Evolutionary conservation across 2,797 vertebrate genomes (phyloP), one percentile per base, ranked within the genome.

Genomic region (Xenops minutus): DNA sequence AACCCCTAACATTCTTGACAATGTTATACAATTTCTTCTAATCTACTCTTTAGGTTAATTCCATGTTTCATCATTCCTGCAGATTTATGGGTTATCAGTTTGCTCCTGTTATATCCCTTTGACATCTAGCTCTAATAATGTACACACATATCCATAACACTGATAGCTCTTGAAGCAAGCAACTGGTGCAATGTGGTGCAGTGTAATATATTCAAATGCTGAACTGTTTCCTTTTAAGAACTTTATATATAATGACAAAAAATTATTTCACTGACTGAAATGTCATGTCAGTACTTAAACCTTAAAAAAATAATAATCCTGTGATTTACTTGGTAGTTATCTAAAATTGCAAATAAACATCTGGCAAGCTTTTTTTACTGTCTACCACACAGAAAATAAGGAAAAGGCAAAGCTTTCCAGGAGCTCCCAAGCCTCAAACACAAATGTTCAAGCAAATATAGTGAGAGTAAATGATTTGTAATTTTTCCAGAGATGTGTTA

Each of bases 1-100:
- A 4, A 1, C 14, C 27, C 4, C 7, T 18, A 78, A 26, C 6
- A 36, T 62, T 36, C 7, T 51, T 58, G 29, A 71, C 29, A 79
- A 89, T 26, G 15, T 58, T 64, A 39, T 43, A 49, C 4, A 32
- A 9, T 68, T 91, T 67, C 37, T 59, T 41, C 9, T 82, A 44
- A 83, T 77, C 41, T 81, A 12, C 81, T 92, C 91, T 82, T 51
- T 58, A 29, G 9, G 9, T 67, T 80, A 75, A 75, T 89, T 85
- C 48, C 14, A 10, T 61, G 83, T 75, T 92, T 87, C 44, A 27
- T 56, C 15, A 85, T 80, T 83, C 29, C 49, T 93, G 10, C 10
- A 80, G 18, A 73, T 93, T 66, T 79, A 59, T 26, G 71, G 23
- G 79, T 75, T 79, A 46, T 68, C 61, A 39, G 7, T 87, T 91